Evolutionary conservation across 2,797 vertebrate species (phyloP).

Genomic region (Sardinella longiceps): DNA sequence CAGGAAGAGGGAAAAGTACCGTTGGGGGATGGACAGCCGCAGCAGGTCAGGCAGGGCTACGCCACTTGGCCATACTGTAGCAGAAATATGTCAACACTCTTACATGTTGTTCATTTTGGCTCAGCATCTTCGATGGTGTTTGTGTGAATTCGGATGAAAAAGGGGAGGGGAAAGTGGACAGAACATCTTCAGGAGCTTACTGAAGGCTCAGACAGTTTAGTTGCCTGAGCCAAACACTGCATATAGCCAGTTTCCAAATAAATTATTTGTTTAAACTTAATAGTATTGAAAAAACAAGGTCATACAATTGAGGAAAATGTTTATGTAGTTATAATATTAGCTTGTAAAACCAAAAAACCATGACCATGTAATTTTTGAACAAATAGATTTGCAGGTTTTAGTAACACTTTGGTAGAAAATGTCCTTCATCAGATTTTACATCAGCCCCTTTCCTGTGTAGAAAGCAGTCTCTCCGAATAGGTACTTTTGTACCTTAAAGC

Average conservation of each 20-base stretch:
- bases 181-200: not conserved
- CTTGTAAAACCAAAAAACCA: too few relatives aligned
- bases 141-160: not conserved
- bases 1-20: not conserved
- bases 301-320: not conserved
- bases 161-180: not conserved
- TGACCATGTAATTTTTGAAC: too few relatives aligned
- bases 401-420: too few relatives aligned
- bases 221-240: not conserved
- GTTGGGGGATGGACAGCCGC: not conserved
- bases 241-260: not conserved
- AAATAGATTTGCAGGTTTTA: too few relatives aligned
- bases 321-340: not conserved
- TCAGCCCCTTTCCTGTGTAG: too few relatives aligned
- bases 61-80: slow-evolving; percentile 3
- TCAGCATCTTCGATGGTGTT: not conserved
- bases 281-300: not conserved
- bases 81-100: not conserved
- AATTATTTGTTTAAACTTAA: not conserved
- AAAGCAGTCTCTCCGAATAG: too few relatives aligned
- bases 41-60: not conserved
- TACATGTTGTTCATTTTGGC: slow-evolving; percentile 7
- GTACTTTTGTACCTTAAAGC: too few relatives aligned
- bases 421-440: too few relatives aligned
- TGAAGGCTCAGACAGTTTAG: not conserved